phyloP scores from a whole-genome alignment of 1,140 invertebrate species.

The Galleria mellonella region DNA sequence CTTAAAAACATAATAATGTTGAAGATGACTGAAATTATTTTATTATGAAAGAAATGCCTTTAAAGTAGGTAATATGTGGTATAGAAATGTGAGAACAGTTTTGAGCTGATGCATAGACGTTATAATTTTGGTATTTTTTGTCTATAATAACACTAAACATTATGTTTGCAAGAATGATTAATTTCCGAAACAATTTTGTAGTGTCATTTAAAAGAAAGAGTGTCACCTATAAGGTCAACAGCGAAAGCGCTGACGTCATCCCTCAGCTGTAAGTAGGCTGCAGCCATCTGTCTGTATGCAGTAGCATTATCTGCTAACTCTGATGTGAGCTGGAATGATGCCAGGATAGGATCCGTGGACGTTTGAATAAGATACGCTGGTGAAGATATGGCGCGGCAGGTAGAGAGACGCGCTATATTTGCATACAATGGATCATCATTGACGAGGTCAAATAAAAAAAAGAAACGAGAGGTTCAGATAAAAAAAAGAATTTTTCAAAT shows the following conservation, averaged over 20 bases:
- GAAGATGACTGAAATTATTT: too few relatives aligned
- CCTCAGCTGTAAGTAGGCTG: slow-evolving; percentile 75
- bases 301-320: slow-evolving; percentile 72
- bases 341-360: slow-evolving; percentile 79
- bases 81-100: too few relatives aligned
- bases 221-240: slow-evolving; percentile 75
- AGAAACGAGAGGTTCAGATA: too few relatives aligned
- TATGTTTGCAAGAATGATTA: too few relatives aligned
- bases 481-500: too few relatives aligned
- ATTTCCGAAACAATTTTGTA: too few relatives aligned
- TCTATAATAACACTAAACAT: too few relatives aligned
- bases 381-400: slow-evolving; percentile 78
- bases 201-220: background rate
- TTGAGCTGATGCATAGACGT: too few relatives aligned
- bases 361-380: slow-evolving; percentile 81
- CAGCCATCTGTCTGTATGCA: slow-evolving; percentile 75
- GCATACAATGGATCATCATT: slow-evolving; percentile 64
- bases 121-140: too few relatives aligned
- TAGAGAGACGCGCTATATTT: slow-evolving; percentile 71
- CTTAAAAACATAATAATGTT: too few relatives aligned
- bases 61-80: too few relatives aligned
- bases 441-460: slow-evolving; percentile 18
- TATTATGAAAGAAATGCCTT: too few relatives aligned
- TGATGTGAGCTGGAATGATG: slow-evolving; percentile 76
- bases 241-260: slow-evolving; percentile 77